These are phyloP conservation scores for Dinomys branickii DNA, from an alignment of 2,113 vertebrate genomes.

Conservation along the genomic window DNA sequence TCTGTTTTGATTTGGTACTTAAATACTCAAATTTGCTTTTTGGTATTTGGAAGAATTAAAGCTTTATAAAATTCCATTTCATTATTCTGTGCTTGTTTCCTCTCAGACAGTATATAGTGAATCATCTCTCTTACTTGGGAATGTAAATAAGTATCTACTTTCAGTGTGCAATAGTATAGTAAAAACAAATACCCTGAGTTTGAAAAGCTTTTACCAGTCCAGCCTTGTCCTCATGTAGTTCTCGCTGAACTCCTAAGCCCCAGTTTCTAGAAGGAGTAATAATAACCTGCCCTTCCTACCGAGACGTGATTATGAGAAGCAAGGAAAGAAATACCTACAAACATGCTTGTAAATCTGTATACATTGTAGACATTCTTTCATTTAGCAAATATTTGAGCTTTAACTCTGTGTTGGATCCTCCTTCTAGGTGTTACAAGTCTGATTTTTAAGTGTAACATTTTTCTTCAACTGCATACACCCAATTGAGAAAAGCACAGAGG, in stretches of 20 bases:
- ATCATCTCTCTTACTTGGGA: constrained; percentile 33
- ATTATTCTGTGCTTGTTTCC: constrained; percentile 36
- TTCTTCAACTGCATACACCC: neutral
- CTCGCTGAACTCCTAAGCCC: neutral
- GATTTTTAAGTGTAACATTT: constrained; percentile 17
- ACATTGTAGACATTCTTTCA: constrained; percentile 29
- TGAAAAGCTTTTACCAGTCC: neutral
- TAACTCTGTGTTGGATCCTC: constrained; percentile 16
- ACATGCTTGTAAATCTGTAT: neutral
- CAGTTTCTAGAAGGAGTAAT: constrained; percentile 7
- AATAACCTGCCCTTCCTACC: neutral
- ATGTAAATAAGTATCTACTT: neutral
- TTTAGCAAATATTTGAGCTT: constrained; percentile 33
- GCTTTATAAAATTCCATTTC: constrained; percentile 1
- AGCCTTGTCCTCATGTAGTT: constrained; percentile 16
- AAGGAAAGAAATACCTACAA: constrained; percentile 6
- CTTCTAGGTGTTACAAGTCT: neutral
- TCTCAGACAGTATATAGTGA: constrained; percentile 18
- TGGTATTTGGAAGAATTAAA: constrained; percentile 46
- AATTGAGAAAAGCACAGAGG: constrained; percentile 34
- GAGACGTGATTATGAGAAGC: constrained; percentile 46
- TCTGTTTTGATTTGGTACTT: constrained; percentile 31
- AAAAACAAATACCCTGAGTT: constrained; percentile 24
- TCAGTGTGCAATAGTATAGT: neutral
- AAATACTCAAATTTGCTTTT: neutral